These are phyloP conservation scores for Poecilia gillii DNA, from an alignment of 2,797 vertebrate genomes.

Conservation along the genomic window DNA sequence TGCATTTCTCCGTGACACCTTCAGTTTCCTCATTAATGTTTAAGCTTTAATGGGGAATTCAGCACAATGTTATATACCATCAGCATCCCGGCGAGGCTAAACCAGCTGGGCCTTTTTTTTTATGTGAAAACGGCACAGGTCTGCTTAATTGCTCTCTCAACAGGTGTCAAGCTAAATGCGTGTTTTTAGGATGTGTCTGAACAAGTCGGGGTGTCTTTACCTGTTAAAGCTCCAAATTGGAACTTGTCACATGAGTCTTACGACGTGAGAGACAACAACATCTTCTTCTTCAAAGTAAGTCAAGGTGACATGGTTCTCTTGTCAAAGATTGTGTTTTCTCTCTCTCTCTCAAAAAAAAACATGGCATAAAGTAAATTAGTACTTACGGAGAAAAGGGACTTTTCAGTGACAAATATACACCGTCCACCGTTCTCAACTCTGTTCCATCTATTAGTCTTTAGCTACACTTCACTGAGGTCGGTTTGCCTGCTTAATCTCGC, in stretches of 20 bases:
- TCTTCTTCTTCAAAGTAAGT: not conserved
- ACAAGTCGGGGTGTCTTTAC: not conserved
- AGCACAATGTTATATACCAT: slow-evolving; percentile 22
- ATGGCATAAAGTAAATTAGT: not conserved
- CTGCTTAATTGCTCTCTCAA: not conserved
- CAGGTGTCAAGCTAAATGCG: slow-evolving; percentile 6
- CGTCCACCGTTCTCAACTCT: not conserved
- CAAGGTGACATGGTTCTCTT: not conserved
- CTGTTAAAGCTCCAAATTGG: not conserved
- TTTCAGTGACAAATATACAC: not conserved
- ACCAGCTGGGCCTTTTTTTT: slow-evolving; percentile 21
- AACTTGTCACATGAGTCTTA: not conserved
- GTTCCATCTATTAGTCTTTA: not conserved
- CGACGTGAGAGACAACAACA: not conserved
- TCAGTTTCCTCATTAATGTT: slow-evolving; percentile 46
- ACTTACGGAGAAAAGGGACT: not conserved
- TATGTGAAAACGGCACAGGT: slow-evolving; percentile 8
- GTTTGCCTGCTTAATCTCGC: not conserved
- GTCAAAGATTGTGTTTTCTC: not conserved
- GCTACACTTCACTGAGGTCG: not conserved
- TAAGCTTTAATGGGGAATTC: slow-evolving; percentile 21
- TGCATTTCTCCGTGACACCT: slow-evolving; percentile 46
- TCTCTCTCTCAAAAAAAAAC: not conserved
- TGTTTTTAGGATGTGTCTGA: not conserved
- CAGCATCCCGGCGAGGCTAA: slow-evolving; percentile 22